phyloP scores from a whole-genome alignment of 2,888 invertebrate genomes.

The Harpalus rufipes region DNA sequence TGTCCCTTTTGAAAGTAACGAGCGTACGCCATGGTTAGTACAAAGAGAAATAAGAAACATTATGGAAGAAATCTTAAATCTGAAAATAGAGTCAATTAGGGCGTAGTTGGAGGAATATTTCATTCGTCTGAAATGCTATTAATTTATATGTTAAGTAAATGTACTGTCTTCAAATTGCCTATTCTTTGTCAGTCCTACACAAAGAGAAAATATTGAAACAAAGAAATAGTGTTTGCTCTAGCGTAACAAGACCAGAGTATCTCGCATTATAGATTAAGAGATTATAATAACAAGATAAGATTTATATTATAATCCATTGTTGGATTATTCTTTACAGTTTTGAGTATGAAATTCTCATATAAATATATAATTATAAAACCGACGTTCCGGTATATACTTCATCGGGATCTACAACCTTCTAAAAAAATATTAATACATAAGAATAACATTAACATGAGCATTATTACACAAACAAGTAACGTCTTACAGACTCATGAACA shows the following conservation, averaged over 20 bases:
- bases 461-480: no score
- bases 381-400: no score
- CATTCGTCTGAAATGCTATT: slow-evolving; percentile 19
- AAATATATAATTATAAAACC: no score
- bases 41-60: slow-evolving; percentile 15
- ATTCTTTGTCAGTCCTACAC: neutral
- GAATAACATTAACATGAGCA: no score
- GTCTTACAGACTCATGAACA: no score
- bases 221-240: neutral
- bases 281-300: no score
- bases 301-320: no score
- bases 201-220: neutral
- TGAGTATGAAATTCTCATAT: no score
- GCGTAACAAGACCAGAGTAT: neutral
- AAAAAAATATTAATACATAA: no score
- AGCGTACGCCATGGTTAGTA: neutral
- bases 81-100: slow-evolving; percentile 25
- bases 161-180: slow-evolving; percentile 33
- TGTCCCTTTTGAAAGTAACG: neutral
- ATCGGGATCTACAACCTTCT: no score
- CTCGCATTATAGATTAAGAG: no score
- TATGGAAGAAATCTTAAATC: slow-evolving; percentile 44
- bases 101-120: neutral
- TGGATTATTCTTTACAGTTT: no score
- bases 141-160: slow-evolving; percentile 38